These are phyloP conservation scores for Cephonodes hylas DNA, from an alignment of 2,888 invertebrate species.

Conservation along the genomic window DNA sequence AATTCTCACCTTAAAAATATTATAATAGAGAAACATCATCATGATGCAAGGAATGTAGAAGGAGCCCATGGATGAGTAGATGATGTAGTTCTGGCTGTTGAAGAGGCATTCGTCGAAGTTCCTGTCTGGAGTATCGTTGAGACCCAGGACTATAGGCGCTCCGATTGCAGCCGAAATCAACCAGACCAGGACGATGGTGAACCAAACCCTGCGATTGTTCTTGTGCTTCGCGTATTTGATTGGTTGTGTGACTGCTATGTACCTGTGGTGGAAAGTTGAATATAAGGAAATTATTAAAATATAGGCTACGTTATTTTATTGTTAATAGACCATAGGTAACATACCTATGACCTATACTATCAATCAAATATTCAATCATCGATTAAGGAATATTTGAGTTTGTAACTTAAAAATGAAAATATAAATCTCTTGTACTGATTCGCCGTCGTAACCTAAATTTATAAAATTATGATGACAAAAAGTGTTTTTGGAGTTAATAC, in stretches of 20 bases:
- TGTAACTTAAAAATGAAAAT: too few species aligned
- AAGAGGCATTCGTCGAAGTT: slow-evolving; percentile 94
- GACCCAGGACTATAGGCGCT: slow-evolving; percentile 96
- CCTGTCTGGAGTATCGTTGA: slow-evolving; percentile 95
- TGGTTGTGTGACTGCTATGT: slow-evolving; percentile 99
- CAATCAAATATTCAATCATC: too few species aligned
- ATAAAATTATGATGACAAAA: too few species aligned
- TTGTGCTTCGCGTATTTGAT: slow-evolving; percentile 99
- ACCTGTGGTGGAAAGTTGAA: slow-evolving; percentile 87
- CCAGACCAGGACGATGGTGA: slow-evolving; percentile 98
- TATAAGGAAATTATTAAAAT: neutral
- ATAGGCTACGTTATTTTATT: too few species aligned
- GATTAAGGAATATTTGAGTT: too few species aligned
- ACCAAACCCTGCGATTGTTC: slow-evolving; percentile 95
- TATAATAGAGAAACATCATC: slow-evolving; percentile 98
- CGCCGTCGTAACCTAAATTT: too few species aligned
- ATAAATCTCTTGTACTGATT: too few species aligned
- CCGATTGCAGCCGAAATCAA: slow-evolving; percentile 95
- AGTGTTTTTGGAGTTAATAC: too few species aligned
- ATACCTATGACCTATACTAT: too few species aligned
- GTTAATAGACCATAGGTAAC: too few species aligned
- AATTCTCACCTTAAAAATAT: slow-evolving; percentile 93
- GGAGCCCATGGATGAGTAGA: slow-evolving; percentile 98
- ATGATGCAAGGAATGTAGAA: slow-evolving; percentile 99
- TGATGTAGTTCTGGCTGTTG: slow-evolving; percentile 98